Evolutionary conservation across 2,113 vertebrate species (phyloP).

Genomic region (Caloenas nicobarica): DNA sequence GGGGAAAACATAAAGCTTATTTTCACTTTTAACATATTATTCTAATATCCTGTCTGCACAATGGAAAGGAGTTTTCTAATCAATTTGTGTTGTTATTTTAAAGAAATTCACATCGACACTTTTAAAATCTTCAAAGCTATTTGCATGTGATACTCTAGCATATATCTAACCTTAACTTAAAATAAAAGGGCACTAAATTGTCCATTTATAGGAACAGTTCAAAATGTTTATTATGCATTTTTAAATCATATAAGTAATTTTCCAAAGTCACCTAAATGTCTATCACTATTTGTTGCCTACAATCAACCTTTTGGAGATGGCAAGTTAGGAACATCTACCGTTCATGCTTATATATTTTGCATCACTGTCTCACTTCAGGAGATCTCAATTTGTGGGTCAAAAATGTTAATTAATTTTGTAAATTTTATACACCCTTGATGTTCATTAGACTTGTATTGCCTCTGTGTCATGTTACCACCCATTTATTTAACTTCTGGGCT

Average conservation of each 20-base stretch:
- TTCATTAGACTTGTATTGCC: neutral
- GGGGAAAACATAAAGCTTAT: neutral
- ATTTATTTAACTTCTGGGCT: neutral
- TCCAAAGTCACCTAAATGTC: neutral
- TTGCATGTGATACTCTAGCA: neutral
- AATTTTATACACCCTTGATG: neutral
- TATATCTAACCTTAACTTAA: neutral
- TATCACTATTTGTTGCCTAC: neutral
- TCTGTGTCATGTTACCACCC: neutral
- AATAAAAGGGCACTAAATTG: neutral
- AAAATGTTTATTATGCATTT: neutral
- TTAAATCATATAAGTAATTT: neutral
- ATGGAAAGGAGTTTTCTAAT: neutral
- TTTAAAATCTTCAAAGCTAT: neutral
- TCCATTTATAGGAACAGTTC: neutral
- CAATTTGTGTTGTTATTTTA: neutral
- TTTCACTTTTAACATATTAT: neutral
- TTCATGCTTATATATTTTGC: neutral
- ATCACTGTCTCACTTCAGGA: neutral
- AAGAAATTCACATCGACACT: neutral
- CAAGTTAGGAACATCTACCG: neutral
- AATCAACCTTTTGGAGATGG: neutral
- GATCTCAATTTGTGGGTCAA: neutral
- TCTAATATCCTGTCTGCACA: neutral
- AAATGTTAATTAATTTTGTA: neutral